A percentile compares a stretch with the other conserved stretches of the same genome.
Evolutionary conservation across 2,113 vertebrate species (phyloP).

Genomic region (Cranoglanis bouderius): DNA sequence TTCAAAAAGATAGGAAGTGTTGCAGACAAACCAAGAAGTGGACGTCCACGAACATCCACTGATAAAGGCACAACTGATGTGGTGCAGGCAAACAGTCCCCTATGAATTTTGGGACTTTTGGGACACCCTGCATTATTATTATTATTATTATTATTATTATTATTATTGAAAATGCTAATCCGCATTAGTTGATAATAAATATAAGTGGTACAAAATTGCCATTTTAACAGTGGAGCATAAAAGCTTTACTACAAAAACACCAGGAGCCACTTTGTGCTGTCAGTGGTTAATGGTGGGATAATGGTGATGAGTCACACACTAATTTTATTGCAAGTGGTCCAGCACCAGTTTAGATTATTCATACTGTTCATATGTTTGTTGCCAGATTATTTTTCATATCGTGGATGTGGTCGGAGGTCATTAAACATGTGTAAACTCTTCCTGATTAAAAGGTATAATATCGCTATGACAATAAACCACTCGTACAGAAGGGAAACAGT

Average conservation of each 20-base stretch:
- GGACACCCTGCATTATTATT: neutral
- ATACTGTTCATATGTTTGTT: neutral
- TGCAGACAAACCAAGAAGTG: no score
- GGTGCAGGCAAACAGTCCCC: no score
- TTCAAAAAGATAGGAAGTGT: no score
- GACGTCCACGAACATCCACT: no score
- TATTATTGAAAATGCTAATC: neutral
- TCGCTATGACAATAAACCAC: slow-evolving; percentile 24
- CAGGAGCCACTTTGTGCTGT: neutral
- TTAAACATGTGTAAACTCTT: slow-evolving; percentile 33
- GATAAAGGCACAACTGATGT: no score
- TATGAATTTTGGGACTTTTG: no score
- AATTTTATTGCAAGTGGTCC: neutral
- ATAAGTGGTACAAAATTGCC: neutral
- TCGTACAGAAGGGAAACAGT: neutral
- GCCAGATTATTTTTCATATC: slow-evolving; percentile 7
- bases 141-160: neutral
- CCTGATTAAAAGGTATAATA: slow-evolving; percentile 32
- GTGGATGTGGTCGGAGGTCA: slow-evolving; percentile 15
- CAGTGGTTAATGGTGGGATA: neutral
- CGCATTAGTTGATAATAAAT: neutral
- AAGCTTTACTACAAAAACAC: neutral
- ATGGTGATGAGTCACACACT: neutral
- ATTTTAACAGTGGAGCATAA: neutral
- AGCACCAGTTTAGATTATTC: neutral